Conservation (phyloP, 2,797 vertebrate species). For the Echeneis naucrates region DNA sequence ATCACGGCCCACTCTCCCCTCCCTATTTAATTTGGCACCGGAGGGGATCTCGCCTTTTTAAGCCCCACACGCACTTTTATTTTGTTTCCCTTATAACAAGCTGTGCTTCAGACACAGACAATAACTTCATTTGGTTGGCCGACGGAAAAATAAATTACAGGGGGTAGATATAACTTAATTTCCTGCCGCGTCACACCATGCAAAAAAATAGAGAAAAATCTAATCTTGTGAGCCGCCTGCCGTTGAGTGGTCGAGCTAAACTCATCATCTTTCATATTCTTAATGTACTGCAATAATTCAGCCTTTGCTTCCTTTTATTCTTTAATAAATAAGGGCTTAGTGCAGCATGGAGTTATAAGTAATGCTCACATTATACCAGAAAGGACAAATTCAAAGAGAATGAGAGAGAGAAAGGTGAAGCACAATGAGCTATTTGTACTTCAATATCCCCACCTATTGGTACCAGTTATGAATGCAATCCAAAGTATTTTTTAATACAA, state of each 20-base stretch:
- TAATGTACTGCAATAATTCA: slow-evolving; percentile 87
- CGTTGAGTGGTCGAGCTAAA: slow-evolving; percentile 81
- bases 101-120: slow-evolving; percentile 86
- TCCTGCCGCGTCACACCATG: slow-evolving; percentile 82
- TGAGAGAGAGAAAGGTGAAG: slow-evolving; percentile 61
- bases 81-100: slow-evolving; percentile 84
- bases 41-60: slow-evolving; percentile 84
- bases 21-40: slow-evolving; percentile 86
- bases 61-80: slow-evolving; percentile 72
- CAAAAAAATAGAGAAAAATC: slow-evolving; percentile 77
- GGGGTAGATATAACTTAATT: slow-evolving; percentile 87
- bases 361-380: slow-evolving; percentile 80
- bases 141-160: slow-evolving; percentile 86
- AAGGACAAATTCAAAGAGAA: slow-evolving; percentile 79
- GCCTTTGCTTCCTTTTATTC: slow-evolving; percentile 83
- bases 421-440: slow-evolving; percentile 65
- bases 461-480: slow-evolving; percentile 64
- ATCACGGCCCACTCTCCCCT: slow-evolving; percentile 85
- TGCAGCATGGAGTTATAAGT: slow-evolving; percentile 79
- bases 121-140: slow-evolving; percentile 87
- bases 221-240: slow-evolving; percentile 80
- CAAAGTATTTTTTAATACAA: slow-evolving; percentile 40
- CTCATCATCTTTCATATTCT: slow-evolving; percentile 87
- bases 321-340: slow-evolving; percentile 87
- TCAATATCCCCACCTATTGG: slow-evolving; percentile 84